Percentiles rank a stretch among this genome's conserved stretches.
These are phyloP conservation scores for Rutilus rutilus DNA, from an alignment of 2,113 vertebrate genomes.

Conservation along the genomic window DNA sequence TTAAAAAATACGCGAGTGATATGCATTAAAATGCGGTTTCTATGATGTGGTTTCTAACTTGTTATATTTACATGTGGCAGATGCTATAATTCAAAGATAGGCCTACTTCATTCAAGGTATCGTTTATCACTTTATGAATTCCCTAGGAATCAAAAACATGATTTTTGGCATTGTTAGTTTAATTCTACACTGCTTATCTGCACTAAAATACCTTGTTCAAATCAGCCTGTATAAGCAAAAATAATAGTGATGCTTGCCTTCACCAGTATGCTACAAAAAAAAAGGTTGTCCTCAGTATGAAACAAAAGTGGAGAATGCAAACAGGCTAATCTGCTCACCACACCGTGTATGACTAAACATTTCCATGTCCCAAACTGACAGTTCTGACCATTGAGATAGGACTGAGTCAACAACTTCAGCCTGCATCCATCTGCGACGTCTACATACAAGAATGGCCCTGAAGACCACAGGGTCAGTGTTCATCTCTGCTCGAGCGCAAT, in stretches of 20 bases:
- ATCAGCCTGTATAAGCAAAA: not conserved
- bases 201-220: not conserved
- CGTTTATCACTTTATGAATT: not conserved
- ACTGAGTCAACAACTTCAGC: conserved; percentile 3
- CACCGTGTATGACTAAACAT: conserved; percentile 1
- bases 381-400: not conserved
- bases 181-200: not conserved
- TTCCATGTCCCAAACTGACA: conserved; percentile 8
- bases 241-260: not conserved
- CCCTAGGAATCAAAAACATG: not conserved
- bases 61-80: not conserved
- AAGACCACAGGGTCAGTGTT: conserved; percentile 1
- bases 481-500: conserved; percentile 7
- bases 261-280: not conserved
- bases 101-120: not conserved
- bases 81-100: not conserved
- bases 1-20: not conserved
- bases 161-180: not conserved
- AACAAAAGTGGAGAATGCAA: conserved; percentile 2
- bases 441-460: not conserved
- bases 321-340: conserved; percentile 23
- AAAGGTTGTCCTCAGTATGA: not conserved
- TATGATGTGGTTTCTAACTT: not conserved
- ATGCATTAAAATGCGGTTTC: not conserved
- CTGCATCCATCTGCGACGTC: not conserved